Evolutionary conservation across 2,797 vertebrate genomes (phyloP), one percentile per base, ranked within the genome.

Genomic region (Lacerta agilis): DNA sequence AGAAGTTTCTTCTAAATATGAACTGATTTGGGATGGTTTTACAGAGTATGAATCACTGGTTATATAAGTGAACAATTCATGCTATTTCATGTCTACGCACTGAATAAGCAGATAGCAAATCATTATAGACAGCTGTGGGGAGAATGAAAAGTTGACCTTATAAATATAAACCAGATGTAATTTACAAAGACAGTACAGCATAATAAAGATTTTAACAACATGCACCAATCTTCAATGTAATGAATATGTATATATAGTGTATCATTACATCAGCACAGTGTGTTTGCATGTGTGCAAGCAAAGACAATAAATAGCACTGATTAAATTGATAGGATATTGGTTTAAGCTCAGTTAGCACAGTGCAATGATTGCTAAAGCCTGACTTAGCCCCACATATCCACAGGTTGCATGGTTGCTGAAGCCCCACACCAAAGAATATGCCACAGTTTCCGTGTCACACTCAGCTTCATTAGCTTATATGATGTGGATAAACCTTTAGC

Each of bases 101-200:
- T 85, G 2, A 13, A 23, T 72, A 8, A 79, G 6, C 69, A 72
- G 79, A 85, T 15, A 83, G 41, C 64, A 61, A 92, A 91, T 92
- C 61, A n/a, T 8, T 76, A 45, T 71, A 61, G 36, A 82, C 8
- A 58, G n/a, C 61, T 66, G 25, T 11, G 9, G n/a, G 27, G 33
- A 71, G 33, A 27, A 83, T 55, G 43, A 29, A 67, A 83, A 78
- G n/a, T 33, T 61, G 86, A 87, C 88, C 29, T 43, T 83, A 55
- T 49, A 36, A 72, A 87, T 88, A 77, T 86, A 88, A 88, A 36
- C 72, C n/a, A 89, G 86, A 3, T 33, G 38, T 7, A 75, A 89
- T 73, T 11, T 79, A 92, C 27, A 80, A 5, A 87, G 33, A 77
- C 10, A 86, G 79, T 85, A 91, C 20, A 86, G 87, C 88, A 41